Evolutionary conservation across 2,113 vertebrate species (phyloP).

Genomic region (Hypocryptadius cinnamomeus): DNA sequence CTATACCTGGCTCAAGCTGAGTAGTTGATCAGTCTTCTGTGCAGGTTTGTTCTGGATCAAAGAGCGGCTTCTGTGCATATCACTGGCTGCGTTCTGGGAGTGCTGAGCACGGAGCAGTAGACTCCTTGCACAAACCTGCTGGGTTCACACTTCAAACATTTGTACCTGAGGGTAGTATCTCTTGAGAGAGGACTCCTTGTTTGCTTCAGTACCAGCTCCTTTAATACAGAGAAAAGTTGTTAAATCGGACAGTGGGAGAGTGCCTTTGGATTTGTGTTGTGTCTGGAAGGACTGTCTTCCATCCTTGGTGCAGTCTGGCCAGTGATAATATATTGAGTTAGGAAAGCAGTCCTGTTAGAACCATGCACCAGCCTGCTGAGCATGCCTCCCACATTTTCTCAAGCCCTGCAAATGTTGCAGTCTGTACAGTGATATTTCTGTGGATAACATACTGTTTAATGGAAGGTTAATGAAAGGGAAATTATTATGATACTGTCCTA

Average conservation of each 20-base stretch:
- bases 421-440: neutral
- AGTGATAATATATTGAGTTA: neutral
- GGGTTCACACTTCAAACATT: neutral
- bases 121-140: neutral
- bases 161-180: neutral
- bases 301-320: neutral
- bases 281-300: neutral
- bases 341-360: neutral
- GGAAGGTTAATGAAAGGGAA: neutral
- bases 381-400: neutral
- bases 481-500: neutral
- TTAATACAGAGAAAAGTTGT: neutral
- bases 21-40: neutral
- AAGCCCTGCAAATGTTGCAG: neutral
- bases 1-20: neutral
- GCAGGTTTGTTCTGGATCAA: neutral
- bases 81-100: neutral
- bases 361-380: neutral
- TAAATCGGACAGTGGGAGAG: neutral
- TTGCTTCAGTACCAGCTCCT: neutral
- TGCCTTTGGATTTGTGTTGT: neutral
- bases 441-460: neutral
- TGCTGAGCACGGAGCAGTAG: rapidly evolving
- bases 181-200: neutral
- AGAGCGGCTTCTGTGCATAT: neutral